phyloP scores from a whole-genome alignment of 2,113 vertebrate species.

The Ciconia maguari region DNA sequence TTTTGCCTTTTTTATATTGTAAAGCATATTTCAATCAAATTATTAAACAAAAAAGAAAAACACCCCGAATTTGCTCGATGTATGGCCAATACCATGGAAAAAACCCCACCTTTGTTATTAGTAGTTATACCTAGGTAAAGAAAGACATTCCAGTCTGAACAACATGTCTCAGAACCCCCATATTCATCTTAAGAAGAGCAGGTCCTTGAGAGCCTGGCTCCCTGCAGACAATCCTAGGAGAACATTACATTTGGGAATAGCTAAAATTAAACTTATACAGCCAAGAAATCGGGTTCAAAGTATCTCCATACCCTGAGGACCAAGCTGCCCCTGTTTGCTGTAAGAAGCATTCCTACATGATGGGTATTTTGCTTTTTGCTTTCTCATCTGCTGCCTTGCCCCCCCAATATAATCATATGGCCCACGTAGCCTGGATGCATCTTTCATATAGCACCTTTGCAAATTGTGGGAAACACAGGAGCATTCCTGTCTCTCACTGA shows the following conservation, averaged over 20 bases:
- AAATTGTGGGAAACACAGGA: neutral
- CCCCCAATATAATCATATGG: neutral
- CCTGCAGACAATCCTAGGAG: neutral
- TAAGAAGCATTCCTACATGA: neutral
- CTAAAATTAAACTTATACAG: neutral
- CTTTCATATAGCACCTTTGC: neutral
- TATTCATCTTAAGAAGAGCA: neutral
- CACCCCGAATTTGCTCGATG: rapidly evolving
- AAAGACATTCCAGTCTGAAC: neutral
- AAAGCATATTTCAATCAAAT: neutral
- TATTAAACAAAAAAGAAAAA: neutral
- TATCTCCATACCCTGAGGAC: neutral
- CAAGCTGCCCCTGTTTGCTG: neutral
- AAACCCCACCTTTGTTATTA: neutral
- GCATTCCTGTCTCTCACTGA: neutral
- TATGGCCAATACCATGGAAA: neutral
- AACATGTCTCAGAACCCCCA: neutral
- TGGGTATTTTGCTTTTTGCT: neutral
- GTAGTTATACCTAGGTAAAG: neutral
- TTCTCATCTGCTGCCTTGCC: neutral
- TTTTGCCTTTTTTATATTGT: neutral
- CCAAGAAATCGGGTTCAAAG: neutral
- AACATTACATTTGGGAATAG: neutral
- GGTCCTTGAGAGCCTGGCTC: neutral
- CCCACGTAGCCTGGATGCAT: neutral